Base-by-base conservation (phyloP, 2,113 vertebrate species). In the Lepus americanus region DNA sequence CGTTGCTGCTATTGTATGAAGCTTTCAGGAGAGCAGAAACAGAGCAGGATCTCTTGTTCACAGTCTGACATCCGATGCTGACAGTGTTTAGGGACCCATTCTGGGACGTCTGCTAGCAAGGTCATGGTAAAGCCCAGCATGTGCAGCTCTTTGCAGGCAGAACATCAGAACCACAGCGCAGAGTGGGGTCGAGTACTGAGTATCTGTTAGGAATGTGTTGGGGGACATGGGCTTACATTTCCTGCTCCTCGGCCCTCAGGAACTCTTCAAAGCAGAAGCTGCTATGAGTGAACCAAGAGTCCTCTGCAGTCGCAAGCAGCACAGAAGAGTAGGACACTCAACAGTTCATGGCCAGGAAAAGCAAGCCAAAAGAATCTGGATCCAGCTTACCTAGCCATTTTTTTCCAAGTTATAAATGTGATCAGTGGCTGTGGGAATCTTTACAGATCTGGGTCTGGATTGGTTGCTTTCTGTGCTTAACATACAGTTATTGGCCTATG, bases 261-360 rank as follows among this genome's bases (percentile, higher is more conserved):
- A 90, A 79, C 36, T 83, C 39, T 6, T 44, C 13, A 74, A 92
- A 76, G 53, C 69, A 89, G 53, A 87, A 59, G 63, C 11, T 92
- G 8, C 61, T 49, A 19, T 72, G 39, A 93, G 22, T 67, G 9
- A 82, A 80, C 66, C 64, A 17, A 70, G 29, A 67, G 51, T 89
- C 36, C 31, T 95, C 67, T 81, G 31, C 87, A 85, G 49, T 31
- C 80, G 23, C 27, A 76, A 27, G 33, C 16, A 53, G 44, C 61
- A 72, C 67, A 94, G 25, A 90, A 89, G 53, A 86, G 11, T 81
- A 88, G 61, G 39, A 76, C 77, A 91, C 55, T 93, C n/a, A 61
- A 73, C 23, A 59, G 33, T 33, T 22, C 13, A 61, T 29, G 31
- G 73, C 72, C 77, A 78, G n/a, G 69, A 95, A 93, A 92, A 64